Base-by-base conservation (phyloP, 2,888 invertebrate species). In the Rambutsinella grinnellia region DNA sequence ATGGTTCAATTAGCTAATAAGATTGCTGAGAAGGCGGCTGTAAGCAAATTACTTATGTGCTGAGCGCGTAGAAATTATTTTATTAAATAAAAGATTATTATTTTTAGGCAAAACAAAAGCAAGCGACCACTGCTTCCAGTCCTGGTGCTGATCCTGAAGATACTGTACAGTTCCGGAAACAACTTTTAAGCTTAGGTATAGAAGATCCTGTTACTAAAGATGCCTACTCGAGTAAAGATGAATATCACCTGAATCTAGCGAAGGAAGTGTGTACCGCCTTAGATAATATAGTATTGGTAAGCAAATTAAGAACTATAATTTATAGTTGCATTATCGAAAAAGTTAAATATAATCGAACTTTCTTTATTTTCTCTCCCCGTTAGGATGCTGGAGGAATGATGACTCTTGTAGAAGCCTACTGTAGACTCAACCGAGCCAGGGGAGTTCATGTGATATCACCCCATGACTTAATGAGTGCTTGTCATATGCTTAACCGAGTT, bases 141-240 rank as follows among this genome's bases (percentile, higher is more conserved):
- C n/a, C 51, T 44, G 46, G 47, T 17, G 17, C 24, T 10, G 60
- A 53, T 24, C 60, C n/a, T 1, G 98, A 99, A 88, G 99, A 99
- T 88, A 99, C 99, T 8, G 91, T 97, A 3, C 91, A 93, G 84
- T 99, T 99, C 86, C 98, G 99, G 86, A 93, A 97, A 0, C 97
- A 99, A 86, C 89, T 99, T 58, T 90, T 99, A 88, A 98, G 97
- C 86, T 90, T 99, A 85, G 99, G 99, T 83, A 97, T 99, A 82
- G 96, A 96, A 85, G 98, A 99, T 88, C 99, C 99, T 0, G 99
- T 99, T 0, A 99, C 98, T 0, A 91, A 97, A 85, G 95, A 95
- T 85, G 91, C 94, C 13, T 96, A 93, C 85, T 93, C 94, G 85
- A 93, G 92, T 67, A 94, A 95, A 81, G 92, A 92, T 15, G 92